Evolutionary conservation across 2,797 vertebrate species (phyloP).

Genomic region (Danio aesculapii): DNA sequence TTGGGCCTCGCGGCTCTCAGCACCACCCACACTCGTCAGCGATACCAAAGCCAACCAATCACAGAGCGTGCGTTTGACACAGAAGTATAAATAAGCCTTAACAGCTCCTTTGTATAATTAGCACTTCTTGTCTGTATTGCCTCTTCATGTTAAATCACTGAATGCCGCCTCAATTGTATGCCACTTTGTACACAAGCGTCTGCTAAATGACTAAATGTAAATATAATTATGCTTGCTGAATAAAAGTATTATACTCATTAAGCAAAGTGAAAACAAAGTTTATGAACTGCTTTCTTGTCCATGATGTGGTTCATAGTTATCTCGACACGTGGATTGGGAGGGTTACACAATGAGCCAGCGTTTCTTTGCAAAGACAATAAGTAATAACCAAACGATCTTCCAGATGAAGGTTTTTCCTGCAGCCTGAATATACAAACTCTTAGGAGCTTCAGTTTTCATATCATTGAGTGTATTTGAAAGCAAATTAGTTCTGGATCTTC

Average conservation of each 20-base stretch:
- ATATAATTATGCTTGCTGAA: neutral
- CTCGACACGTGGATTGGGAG: slow-evolving; percentile 1
- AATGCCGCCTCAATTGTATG: no score
- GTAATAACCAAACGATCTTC: slow-evolving; percentile 62
- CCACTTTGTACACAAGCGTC: no score
- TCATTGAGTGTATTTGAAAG: slow-evolving; percentile 69
- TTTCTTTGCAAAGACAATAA: slow-evolving; percentile 74
- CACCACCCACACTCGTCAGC: no score
- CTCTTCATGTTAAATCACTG: no score
- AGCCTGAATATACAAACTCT: slow-evolving; percentile 52
- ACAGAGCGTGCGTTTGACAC: no score
- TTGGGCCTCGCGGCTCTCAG: no score
- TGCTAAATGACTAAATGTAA: no score
- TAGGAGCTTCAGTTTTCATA: slow-evolving; percentile 73
- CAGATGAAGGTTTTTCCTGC: slow-evolving; percentile 60
- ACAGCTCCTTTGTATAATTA: no score
- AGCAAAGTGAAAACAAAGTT: neutral
- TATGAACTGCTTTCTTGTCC: neutral
- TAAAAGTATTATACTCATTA: neutral
- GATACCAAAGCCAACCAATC: no score
- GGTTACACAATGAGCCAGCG: slow-evolving; percentile 57
- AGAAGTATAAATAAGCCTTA: no score
- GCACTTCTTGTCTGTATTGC: no score
- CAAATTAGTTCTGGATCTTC: slow-evolving; percentile 72
- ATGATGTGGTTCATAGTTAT: slow-evolving; percentile 6